Evolutionary conservation across 2,888 invertebrate genomes (phyloP), one percentile per base, ranked within the genome.

Genomic region (Elgonia sp.): DNA sequence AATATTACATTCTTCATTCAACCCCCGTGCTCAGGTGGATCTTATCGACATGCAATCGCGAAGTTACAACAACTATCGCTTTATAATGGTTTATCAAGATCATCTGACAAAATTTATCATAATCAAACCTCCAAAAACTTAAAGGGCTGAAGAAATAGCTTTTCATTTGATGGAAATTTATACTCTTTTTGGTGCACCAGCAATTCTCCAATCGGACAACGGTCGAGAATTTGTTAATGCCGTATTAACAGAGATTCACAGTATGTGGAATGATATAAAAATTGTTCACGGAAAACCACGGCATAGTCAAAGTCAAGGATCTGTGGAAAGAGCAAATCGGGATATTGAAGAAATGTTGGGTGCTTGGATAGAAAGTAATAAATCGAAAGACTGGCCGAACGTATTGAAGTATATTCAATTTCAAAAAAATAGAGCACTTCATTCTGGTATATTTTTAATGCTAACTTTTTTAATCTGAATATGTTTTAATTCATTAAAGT

Each of bases 301-400:
- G 50, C 91, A 90, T 60, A 79, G 77, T 21, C 91, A 91, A 87
- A 89, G 86, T 53, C 91, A 92, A 84, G 91, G 90, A 55, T 83
- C 87, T 62, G 84, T 92, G 20, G 91, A 91, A 88, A 81, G 88
- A 72, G 86, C 90, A 2, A 92, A 91, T 81, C 90, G 89, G 72
- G 90, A 92, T 86, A 81, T 89, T 79, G 50, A 50, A 29, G n/a
- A 50, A 29, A 29, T 29, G 29, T 29, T 29, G 29, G 29, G 29
- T 29, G 29, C 29, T 29, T 29, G 29, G 29, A 29, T 29, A 5
- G 29, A 29, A 29, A 29, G 29, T 29, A 29, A 29, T 29, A 29
- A 29, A 29, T 29, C 29, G 29, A 29, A 29, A 29, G 29, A 29
- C 29, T 29, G 29, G 29, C 29, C 29, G 29, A 29, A 29, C 29